A percentile compares a stretch with the other conserved stretches of the same genome.
Evolutionary conservation across 2,797 vertebrate genomes (phyloP).

Genomic region (Scolopax rusticola): DNA sequence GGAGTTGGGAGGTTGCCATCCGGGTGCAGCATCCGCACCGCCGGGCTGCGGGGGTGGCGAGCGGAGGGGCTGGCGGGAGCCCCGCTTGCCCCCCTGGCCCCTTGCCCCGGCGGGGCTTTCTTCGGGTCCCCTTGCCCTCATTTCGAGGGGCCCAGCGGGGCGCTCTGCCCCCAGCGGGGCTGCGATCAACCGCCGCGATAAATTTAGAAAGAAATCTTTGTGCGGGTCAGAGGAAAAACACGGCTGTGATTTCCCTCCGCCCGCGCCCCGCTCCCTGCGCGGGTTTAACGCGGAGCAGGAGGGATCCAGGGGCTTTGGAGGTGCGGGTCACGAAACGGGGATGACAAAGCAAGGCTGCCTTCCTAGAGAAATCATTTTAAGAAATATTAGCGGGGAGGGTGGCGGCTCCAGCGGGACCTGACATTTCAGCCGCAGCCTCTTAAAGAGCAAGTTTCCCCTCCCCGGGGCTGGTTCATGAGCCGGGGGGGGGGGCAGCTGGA

Average conservation of each 20-base stretch:
- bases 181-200: slow-evolving; percentile 15
- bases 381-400: rapidly evolving
- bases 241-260: background rate
- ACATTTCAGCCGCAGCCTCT: background rate
- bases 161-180: slow-evolving; percentile 31
- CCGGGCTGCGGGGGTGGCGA: rapidly evolving
- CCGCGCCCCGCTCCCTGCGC: background rate
- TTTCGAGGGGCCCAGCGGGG: background rate
- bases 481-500: too few relatives aligned
- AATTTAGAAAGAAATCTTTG: slow-evolving; percentile 71
- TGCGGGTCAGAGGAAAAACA: slow-evolving; percentile 60
- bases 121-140: background rate
- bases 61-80: background rate
- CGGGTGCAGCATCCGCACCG: rapidly evolving
- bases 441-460: slow-evolving; percentile 1
- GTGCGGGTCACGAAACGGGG: rapidly evolving
- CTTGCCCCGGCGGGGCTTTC: rapidly evolving
- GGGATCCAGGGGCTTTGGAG: rapidly evolving
- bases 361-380: background rate
- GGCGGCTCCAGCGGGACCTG: background rate
- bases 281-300: rapidly evolving
- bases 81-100: background rate
- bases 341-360: rapidly evolving
- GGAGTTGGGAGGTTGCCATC: background rate
- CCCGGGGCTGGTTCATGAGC: background rate